A percentile compares a stretch with the other conserved stretches of the same genome.
Evolutionary conservation across 2,888 invertebrate species (phyloP).

Genomic region (Papilio protenor): DNA sequence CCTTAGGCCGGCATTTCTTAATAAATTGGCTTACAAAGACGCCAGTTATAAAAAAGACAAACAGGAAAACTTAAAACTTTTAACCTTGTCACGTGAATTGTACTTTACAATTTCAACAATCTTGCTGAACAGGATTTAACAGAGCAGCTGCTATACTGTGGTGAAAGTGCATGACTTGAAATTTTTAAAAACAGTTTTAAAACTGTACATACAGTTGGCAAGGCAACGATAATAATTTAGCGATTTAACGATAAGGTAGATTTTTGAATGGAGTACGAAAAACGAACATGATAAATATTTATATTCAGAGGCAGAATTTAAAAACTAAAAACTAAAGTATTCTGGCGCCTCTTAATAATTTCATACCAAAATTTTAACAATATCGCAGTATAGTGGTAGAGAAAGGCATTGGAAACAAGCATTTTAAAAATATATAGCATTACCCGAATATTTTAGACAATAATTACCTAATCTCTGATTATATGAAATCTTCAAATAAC

Average conservation of each 20-base stretch:
- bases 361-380: not conserved
- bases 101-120: not conserved
- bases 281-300: no score
- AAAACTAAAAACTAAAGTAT: no score
- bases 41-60: not conserved
- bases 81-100: not conserved
- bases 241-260: no score
- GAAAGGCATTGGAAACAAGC: no score
- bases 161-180: constrained; percentile 12
- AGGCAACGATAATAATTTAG: not conserved
- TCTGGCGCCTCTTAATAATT: no score
- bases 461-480: not conserved
- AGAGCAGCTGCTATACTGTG: not conserved
- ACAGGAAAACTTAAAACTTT: not conserved
- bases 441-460: not conserved
- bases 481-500: not conserved
- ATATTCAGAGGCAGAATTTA: no score
- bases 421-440: not conserved
- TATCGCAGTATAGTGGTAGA: not conserved
- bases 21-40: not conserved
- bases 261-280: no score
- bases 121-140: not conserved
- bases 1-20: not conserved
- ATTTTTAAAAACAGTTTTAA: not conserved
- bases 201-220: not conserved